phyloP scores from a whole-genome alignment of 53 echinoderm and acorn worm genomes.

The Temnopleurus reevesii region DNA sequence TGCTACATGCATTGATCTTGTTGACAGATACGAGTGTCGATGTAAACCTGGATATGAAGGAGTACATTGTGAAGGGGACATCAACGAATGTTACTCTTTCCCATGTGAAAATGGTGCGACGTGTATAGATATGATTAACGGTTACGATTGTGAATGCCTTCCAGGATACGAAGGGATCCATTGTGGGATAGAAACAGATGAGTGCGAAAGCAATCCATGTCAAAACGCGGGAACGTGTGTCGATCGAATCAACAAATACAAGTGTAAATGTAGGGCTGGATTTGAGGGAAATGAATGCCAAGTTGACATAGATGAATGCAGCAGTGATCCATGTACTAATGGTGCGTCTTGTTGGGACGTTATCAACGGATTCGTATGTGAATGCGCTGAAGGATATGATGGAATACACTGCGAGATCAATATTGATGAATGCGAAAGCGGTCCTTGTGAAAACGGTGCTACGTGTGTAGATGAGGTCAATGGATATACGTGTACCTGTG shows the following conservation, averaged over 20 bases:
- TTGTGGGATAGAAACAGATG: constrained; percentile 61
- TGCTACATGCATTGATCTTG: constrained; percentile 55
- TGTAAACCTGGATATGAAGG: constrained; percentile 68
- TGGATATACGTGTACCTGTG: constrained; percentile 63
- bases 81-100: constrained; percentile 42
- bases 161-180: constrained; percentile 64
- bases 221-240: constrained; percentile 63
- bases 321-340: constrained; percentile 67
- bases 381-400: constrained; percentile 65
- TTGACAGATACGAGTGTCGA: constrained; percentile 60
- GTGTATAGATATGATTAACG: constrained; percentile 64
- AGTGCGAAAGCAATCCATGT: constrained; percentile 70
- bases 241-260: constrained; percentile 58
- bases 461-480: constrained; percentile 64
- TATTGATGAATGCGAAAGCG: constrained; percentile 72
- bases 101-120: constrained; percentile 67
- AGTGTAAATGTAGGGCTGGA: constrained; percentile 58
- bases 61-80: constrained; percentile 41
- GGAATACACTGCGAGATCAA: constrained; percentile 66
- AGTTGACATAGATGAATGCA: constrained; percentile 70
- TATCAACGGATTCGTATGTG: constrained; percentile 60
- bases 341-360: constrained; percentile 61
- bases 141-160: constrained; percentile 61
- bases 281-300: constrained; percentile 59
- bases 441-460: constrained; percentile 64